These are phyloP conservation scores for Teinopalpus imperialis DNA, from an alignment of 2,888 invertebrate genomes.

Conservation along the genomic window DNA sequence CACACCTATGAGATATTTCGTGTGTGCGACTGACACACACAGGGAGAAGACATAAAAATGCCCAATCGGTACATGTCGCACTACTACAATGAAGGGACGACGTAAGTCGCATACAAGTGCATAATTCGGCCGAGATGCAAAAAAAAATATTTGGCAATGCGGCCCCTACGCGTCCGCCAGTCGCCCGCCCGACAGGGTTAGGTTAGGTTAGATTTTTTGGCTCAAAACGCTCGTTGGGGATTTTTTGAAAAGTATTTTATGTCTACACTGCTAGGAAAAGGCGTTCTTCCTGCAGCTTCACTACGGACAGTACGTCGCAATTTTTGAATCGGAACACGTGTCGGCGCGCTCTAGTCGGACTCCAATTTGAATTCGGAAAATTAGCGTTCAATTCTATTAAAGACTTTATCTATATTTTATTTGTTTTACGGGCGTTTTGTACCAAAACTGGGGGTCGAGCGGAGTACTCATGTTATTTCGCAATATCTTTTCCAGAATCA, in stretches of 20 bases:
- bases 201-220: conserved; percentile 83
- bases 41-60: conserved; percentile 68
- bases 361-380: conserved; percentile 55
- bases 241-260: conserved; percentile 72
- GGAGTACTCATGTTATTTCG: conserved; percentile 44
- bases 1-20: conserved; percentile 66
- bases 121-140: conserved; percentile 83
- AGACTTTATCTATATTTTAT: conserved; percentile 38
- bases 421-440: conserved; percentile 59
- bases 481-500: conserved; percentile 54
- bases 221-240: conserved; percentile 78
- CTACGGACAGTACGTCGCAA: conserved; percentile 63
- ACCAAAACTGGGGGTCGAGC: conserved; percentile 51
- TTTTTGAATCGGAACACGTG: conserved; percentile 61
- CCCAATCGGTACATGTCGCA: conserved; percentile 78
- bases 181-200: conserved; percentile 81
- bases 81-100: conserved; percentile 80
- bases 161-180: conserved; percentile 81
- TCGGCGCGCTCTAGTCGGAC: conserved; percentile 50
- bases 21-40: conserved; percentile 68
- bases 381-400: conserved; percentile 39
- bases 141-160: conserved; percentile 83
- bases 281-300: conserved; percentile 61
- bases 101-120: conserved; percentile 82
- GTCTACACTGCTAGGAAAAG: conserved; percentile 64